phyloP scores from a whole-genome alignment of 2,888 invertebrate species.

The Eudasyphora cyanicolor region DNA sequence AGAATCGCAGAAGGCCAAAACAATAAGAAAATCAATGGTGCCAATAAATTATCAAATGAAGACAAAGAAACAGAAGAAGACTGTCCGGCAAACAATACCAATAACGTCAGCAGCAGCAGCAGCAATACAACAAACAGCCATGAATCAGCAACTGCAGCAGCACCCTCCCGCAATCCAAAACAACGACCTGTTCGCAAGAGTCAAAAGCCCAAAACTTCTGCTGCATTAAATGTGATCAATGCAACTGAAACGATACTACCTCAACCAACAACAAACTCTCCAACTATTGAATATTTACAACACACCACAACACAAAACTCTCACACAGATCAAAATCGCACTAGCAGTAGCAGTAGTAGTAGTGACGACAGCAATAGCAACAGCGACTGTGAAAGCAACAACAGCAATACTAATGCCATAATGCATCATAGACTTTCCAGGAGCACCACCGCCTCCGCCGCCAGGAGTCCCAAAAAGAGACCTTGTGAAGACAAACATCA shows the following conservation, averaged over 20 bases:
- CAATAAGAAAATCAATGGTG: conserved; percentile 49
- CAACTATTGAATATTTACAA: conserved; percentile 49
- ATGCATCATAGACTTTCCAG: conserved; percentile 44
- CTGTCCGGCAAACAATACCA: not conserved
- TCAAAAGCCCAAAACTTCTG: conserved; percentile 58
- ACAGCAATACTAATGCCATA: conserved; percentile 32
- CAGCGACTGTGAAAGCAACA: conserved; percentile 60
- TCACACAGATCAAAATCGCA: conserved; percentile 25
- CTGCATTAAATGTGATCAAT: conserved; percentile 56
- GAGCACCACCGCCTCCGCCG: no score
- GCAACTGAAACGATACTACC: conserved; percentile 60
- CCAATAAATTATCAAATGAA: conserved; percentile 3
- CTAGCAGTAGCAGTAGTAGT: conserved; percentile 39
- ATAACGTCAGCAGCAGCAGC: no score
- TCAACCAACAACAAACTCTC: conserved; percentile 56
- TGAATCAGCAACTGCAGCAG: no score
- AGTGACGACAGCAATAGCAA: conserved; percentile 64
- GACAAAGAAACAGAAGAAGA: not conserved
- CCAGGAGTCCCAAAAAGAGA: conserved; percentile 58
- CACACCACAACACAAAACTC: conserved; percentile 54
- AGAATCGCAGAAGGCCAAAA: not conserved
- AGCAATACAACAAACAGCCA: not conserved
- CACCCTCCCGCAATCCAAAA: conserved; percentile 23
- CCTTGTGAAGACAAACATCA: conserved; percentile 66
- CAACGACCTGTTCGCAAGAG: conserved; percentile 39